Evolutionary conservation across 2,113 vertebrate genomes (phyloP).

Genomic region (Tor tambroides): DNA sequence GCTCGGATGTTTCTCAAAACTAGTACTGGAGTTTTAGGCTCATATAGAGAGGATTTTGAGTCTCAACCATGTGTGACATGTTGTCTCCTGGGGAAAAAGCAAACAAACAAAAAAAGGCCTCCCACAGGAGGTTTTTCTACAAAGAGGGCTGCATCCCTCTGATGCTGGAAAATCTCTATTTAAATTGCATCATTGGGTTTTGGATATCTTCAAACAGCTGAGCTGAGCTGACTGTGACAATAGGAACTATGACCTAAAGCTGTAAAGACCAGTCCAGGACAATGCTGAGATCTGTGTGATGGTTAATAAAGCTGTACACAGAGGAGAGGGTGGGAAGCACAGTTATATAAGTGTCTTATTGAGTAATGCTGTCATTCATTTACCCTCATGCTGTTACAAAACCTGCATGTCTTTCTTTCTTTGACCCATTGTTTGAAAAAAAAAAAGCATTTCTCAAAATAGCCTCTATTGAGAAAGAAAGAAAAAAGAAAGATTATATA

Average conservation of each 20-base stretch:
- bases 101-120: background rate
- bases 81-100: background rate
- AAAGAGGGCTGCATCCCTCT: background rate
- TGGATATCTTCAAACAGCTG: background rate
- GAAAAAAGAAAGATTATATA: too few relatives aligned
- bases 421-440: too few relatives aligned
- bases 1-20: background rate
- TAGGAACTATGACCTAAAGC: background rate
- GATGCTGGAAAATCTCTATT: background rate
- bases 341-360: background rate
- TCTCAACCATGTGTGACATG: background rate
- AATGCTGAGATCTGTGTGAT: background rate
- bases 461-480: too few relatives aligned
- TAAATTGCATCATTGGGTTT: background rate
- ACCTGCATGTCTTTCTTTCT: background rate
- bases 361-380: background rate
- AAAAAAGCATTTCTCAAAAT: too few relatives aligned
- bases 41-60: background rate
- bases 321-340: background rate
- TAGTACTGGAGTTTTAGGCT: background rate
- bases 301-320: background rate
- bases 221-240: background rate
- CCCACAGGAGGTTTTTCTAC: background rate
- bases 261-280: background rate
- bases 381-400: background rate